Conservation (phyloP, 2,797 vertebrate species). For the Catharus ustulatus region DNA sequence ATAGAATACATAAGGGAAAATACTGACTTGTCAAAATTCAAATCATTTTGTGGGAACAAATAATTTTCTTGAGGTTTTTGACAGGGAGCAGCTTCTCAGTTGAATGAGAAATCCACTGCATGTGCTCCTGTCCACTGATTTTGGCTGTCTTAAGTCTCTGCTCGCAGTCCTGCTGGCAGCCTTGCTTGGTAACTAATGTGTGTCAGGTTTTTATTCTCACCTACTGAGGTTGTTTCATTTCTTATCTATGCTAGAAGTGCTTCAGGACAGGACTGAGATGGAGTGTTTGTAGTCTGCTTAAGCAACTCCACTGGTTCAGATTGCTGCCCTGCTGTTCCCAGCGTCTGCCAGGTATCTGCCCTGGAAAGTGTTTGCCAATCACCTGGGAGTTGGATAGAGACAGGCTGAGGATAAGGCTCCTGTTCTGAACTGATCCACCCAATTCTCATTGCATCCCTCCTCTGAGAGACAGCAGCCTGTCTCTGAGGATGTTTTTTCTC, state of each 20-base stretch:
- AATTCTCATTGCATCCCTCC: not conserved
- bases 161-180: not conserved
- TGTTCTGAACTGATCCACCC: not conserved
- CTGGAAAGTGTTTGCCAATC: not conserved
- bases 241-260: not conserved
- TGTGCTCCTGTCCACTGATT: not conserved
- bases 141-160: not conserved
- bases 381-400: not conserved
- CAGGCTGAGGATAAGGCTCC: not conserved
- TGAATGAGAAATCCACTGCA: not conserved
- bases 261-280: not conserved
- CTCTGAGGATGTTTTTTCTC: not conserved
- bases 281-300: not conserved
- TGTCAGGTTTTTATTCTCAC: not conserved
- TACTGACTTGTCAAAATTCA: conserved; percentile 48
- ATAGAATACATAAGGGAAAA: conserved; percentile 42
- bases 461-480: not conserved
- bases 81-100: not conserved
- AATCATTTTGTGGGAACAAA: conserved; percentile 33
- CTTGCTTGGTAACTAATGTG: not conserved
- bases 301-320: not conserved
- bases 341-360: not conserved
- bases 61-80: not conserved
- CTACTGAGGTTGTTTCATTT: not conserved
- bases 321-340: not conserved